phyloP scores from a whole-genome alignment of 2,797 vertebrate species.

The Anomalospiza imberbis region DNA sequence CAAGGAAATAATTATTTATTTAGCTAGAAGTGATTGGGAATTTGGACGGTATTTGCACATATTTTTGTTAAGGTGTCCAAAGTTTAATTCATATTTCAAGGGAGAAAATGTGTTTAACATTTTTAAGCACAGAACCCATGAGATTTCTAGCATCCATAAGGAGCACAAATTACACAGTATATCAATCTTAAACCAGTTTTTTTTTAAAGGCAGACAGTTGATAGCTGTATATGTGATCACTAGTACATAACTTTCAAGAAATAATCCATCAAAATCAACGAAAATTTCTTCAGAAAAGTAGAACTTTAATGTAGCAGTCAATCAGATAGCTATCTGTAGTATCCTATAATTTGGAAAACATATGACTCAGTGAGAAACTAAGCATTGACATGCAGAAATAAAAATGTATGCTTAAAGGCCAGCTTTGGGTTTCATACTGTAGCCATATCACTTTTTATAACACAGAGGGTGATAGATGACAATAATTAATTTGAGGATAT shows the following conservation, averaged over 20 bases:
- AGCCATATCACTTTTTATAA: neutral
- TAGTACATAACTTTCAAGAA: neutral
- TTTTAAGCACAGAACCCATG: neutral
- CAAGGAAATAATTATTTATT: neutral
- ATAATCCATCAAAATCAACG: neutral
- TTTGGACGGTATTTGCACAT: neutral
- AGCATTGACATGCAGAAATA: neutral
- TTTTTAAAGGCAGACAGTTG: neutral
- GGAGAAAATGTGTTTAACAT: neutral
- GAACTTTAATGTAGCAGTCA: neutral
- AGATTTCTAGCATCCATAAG: neutral
- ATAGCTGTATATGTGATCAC: neutral
- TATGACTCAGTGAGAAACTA: neutral
- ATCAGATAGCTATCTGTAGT: neutral
- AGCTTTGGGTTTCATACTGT: neutral
- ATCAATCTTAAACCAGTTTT: neutral
- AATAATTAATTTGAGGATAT: neutral
- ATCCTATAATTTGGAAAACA: neutral
- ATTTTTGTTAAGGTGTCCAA: neutral
- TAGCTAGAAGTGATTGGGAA: neutral
- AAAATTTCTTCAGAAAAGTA: neutral
- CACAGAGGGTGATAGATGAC: neutral
- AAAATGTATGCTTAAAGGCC: neutral
- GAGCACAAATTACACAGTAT: neutral
- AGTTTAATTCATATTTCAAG: neutral